Conservation (phyloP, 2,797 vertebrate species). For the Cryptoprocta ferox region DNA sequence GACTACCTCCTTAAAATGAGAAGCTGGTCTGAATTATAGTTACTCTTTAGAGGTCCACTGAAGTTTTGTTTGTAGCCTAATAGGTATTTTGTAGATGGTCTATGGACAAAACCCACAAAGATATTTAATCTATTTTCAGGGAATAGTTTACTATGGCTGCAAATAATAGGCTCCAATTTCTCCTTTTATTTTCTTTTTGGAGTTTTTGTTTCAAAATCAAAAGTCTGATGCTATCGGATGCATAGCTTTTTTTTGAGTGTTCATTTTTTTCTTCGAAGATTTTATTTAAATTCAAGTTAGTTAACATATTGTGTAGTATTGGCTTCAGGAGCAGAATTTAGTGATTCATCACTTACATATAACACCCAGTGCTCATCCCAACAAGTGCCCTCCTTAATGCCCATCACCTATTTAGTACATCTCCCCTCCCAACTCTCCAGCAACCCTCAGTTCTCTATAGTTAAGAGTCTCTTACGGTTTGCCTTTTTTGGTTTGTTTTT, state of each 20-base stretch:
- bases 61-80: constrained; percentile 33
- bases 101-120: background rate
- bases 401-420: too few relatives aligned
- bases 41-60: constrained; percentile 38
- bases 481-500: too few relatives aligned
- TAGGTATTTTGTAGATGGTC: constrained; percentile 26
- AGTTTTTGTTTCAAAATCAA: constrained; percentile 11
- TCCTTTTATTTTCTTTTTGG: background rate
- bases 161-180: constrained; percentile 9
- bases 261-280: background rate
- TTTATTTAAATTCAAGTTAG: too few relatives aligned
- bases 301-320: too few relatives aligned
- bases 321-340: too few relatives aligned
- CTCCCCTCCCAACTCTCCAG: too few relatives aligned
- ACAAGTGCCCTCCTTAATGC: too few relatives aligned
- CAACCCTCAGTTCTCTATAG: too few relatives aligned
- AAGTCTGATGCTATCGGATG: constrained; percentile 9
- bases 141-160: constrained; percentile 15
- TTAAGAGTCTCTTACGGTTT: too few relatives aligned
- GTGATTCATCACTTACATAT: too few relatives aligned
- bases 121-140: constrained; percentile 40
- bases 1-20: constrained; percentile 1
- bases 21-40: constrained; percentile 16
- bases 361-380: too few relatives aligned
- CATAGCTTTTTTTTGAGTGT: background rate